Evolutionary conservation across 2,797 vertebrate genomes (phyloP).

Genomic region (Craterocephalus amniculus): DNA sequence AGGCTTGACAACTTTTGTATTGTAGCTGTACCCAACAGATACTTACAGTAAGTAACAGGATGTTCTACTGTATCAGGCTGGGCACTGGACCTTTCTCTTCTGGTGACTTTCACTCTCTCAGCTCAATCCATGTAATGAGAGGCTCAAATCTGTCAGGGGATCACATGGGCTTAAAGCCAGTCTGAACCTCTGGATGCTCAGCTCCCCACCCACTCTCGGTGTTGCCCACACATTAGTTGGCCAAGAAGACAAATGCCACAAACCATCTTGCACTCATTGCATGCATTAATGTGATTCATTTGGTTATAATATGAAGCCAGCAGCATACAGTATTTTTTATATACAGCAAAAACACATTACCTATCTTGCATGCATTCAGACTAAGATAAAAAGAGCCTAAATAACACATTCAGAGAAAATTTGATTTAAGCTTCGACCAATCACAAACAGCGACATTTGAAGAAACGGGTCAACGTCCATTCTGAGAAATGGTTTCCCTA

Average conservation of each 20-base stretch:
- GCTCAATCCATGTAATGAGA: constrained; percentile 53
- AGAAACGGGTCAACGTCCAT: too few relatives aligned
- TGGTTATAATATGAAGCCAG: neutral
- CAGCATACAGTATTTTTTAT: neutral
- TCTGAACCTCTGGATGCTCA: constrained; percentile 32
- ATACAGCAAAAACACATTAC: neutral
- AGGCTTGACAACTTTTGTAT: constrained; percentile 17
- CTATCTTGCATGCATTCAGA: neutral
- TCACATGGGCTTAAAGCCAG: constrained; percentile 42
- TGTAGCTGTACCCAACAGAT: constrained; percentile 36
- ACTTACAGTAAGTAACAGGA: constrained; percentile 21
- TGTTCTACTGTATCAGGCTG: constrained; percentile 19
- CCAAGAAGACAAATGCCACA: neutral
- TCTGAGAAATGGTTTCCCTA: too few relatives aligned
- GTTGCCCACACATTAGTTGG: constrained; percentile 10
- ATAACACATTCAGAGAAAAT: too few relatives aligned
- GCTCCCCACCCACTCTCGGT: constrained; percentile 10
- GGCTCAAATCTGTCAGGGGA: constrained; percentile 44
- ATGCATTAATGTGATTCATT: constrained; percentile 4
- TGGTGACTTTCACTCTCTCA: constrained; percentile 19
- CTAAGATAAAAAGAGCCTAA: too few relatives aligned
- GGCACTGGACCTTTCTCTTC: constrained; percentile 20
- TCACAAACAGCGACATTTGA: too few relatives aligned
- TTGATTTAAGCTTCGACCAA: too few relatives aligned
- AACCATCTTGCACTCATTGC: constrained; percentile 3